Conservation (phyloP, 1,140 invertebrate species). For the Delia radicum region DNA sequence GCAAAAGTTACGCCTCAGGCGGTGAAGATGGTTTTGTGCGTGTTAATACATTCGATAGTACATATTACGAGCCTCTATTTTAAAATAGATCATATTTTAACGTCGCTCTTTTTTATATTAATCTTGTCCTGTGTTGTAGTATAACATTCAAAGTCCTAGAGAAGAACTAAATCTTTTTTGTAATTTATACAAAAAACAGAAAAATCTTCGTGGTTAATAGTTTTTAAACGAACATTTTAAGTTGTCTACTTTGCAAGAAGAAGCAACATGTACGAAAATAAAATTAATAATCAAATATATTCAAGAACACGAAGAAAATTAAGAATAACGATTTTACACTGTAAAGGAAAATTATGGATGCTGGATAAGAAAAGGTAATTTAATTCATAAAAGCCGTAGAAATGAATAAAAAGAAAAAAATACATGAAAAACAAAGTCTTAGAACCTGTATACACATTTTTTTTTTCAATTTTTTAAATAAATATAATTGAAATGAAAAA, state of each 20-base stretch:
- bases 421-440: too few species aligned
- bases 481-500: too few species aligned
- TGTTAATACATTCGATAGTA: constrained; percentile 93
- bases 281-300: constrained; percentile 51
- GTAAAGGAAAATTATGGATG: neutral
- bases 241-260: neutral
- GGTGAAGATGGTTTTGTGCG: constrained; percentile 98
- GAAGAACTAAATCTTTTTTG: neutral
- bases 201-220: neutral
- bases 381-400: too few species aligned
- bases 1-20: constrained; percentile 93
- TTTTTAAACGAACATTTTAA: neutral
- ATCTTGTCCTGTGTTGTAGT: neutral
- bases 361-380: neutral
- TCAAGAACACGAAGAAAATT: constrained; percentile 49
- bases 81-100: constrained; percentile 61
- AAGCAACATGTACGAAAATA: constrained; percentile 41
- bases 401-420: constrained; percentile 5
- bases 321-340: too few species aligned
- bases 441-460: too few species aligned
- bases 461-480: too few species aligned
- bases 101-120: constrained; percentile 16
- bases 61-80: constrained; percentile 96
- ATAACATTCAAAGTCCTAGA: neutral
- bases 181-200: neutral